These are phyloP conservation scores for Taurulus bubalis DNA, from an alignment of 2,113 vertebrate species.

Conservation along the genomic window DNA sequence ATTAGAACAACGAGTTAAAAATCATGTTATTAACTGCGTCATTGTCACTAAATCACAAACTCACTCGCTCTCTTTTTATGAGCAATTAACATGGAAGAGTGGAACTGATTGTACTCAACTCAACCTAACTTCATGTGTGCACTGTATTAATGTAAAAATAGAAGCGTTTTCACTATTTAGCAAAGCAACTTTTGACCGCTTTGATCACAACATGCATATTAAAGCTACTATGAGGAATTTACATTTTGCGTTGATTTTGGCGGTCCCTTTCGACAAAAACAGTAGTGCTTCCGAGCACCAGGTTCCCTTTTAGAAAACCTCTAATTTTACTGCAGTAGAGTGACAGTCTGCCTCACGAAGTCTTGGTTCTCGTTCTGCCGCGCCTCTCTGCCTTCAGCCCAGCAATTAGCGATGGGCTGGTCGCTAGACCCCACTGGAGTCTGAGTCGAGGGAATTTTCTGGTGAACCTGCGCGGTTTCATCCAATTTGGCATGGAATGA, in stretches of 20 bases:
- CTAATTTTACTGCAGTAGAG: background rate
- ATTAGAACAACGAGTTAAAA: background rate
- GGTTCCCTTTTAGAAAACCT: background rate
- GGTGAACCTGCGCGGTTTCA: background rate
- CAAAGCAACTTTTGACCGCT: background rate
- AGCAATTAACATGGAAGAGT: background rate
- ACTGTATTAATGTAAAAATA: background rate
- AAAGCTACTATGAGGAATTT: background rate
- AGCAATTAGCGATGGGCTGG: background rate
- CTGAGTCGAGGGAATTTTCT: background rate
- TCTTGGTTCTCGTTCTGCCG: background rate
- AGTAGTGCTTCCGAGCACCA: background rate
- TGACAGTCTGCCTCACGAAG: too few relatives aligned
- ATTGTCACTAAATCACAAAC: background rate
- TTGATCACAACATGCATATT: background rate
- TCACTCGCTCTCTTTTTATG: background rate
- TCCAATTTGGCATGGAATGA: background rate
- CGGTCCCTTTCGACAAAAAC: background rate
- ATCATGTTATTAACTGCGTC: slow-evolving; percentile 3
- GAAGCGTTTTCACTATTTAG: background rate
- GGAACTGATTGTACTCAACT: background rate
- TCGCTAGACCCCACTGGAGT: background rate
- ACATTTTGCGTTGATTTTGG: background rate
- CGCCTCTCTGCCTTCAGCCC: background rate
- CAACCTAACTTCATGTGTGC: background rate